These are phyloP conservation scores for Dromas ardeola DNA, from an alignment of 2,113 vertebrate genomes.

Conservation along the genomic window DNA sequence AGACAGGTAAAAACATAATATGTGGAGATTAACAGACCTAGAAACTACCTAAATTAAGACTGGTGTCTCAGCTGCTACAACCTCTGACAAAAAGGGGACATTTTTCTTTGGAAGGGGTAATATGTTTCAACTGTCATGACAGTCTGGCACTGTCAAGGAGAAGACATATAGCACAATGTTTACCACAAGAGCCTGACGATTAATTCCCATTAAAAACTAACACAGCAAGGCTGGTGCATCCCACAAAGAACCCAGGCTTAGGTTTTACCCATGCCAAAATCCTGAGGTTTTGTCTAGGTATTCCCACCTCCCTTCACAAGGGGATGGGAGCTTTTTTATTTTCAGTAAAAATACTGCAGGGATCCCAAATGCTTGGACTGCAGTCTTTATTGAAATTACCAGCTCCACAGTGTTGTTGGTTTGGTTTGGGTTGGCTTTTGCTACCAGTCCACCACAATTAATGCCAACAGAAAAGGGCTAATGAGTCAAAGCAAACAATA, in stretches of 20 bases:
- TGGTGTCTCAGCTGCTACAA: not conserved
- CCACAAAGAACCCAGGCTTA: not conserved
- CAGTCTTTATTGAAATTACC: not conserved
- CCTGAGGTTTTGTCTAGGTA: not conserved
- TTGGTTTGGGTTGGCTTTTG: not conserved
- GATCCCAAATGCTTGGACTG: not conserved
- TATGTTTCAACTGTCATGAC: not conserved
- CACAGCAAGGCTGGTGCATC: fast-evolving
- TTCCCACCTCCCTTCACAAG: not conserved
- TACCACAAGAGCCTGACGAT: not conserved
- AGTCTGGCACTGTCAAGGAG: not conserved
- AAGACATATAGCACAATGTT: not conserved
- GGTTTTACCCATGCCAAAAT: not conserved
- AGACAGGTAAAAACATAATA: not conserved
- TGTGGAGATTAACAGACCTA: not conserved
- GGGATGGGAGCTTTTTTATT: not conserved
- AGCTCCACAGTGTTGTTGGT: not conserved
- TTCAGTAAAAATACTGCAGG: not conserved
- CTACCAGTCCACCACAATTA: not conserved
- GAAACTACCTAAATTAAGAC: not conserved
- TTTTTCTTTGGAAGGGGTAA: not conserved
- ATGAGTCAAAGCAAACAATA: not conserved
- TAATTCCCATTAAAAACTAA: not conserved
- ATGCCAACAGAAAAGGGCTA: not conserved
- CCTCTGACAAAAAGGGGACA: not conserved